Conservation (phyloP, 92 coral and sea anemone genomes). For the Heliopora coerulea region DNA sequence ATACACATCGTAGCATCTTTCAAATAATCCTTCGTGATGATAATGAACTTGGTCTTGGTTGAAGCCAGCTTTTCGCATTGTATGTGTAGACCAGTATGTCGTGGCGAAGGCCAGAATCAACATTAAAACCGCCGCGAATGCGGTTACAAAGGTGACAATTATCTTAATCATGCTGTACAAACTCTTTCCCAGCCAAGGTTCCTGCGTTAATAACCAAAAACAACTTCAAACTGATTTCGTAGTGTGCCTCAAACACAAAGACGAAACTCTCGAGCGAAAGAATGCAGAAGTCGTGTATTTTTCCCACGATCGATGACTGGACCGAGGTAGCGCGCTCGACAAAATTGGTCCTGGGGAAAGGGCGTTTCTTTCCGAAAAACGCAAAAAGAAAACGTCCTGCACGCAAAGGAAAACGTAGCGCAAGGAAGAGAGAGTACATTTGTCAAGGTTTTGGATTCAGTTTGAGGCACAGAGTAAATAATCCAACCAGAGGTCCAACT, state of each 20-base stretch:
- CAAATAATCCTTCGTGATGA: conserved; percentile 82
- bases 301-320: conserved; percentile 7
- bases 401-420: too few relatives aligned
- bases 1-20: conserved; percentile 57
- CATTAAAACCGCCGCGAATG: conserved; percentile 74
- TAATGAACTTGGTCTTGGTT: conserved; percentile 44
- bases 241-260: conserved; percentile 16
- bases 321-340: neutral
- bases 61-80: conserved; percentile 52
- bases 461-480: too few relatives aligned
- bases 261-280: neutral
- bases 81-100: conserved; percentile 69
- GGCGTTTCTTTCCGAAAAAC: too few relatives aligned
- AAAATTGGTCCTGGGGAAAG: neutral
- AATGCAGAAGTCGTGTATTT: conserved; percentile 7
- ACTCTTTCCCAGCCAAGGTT: conserved; percentile 10
- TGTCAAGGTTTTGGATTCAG: too few relatives aligned
- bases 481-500: too few relatives aligned
- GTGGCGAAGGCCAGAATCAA: conserved; percentile 82
- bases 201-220: neutral
- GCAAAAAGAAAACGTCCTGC: too few relatives aligned
- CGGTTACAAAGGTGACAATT: conserved; percentile 69
- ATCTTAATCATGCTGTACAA: conserved; percentile 71
- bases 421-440: too few relatives aligned
- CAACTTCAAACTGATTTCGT: neutral